A percentile compares a stretch with the other conserved stretches of the same genome.
phyloP scores from a whole-genome alignment of 2,888 invertebrate genomes.

The Scelioninae gen. 2 region DNA sequence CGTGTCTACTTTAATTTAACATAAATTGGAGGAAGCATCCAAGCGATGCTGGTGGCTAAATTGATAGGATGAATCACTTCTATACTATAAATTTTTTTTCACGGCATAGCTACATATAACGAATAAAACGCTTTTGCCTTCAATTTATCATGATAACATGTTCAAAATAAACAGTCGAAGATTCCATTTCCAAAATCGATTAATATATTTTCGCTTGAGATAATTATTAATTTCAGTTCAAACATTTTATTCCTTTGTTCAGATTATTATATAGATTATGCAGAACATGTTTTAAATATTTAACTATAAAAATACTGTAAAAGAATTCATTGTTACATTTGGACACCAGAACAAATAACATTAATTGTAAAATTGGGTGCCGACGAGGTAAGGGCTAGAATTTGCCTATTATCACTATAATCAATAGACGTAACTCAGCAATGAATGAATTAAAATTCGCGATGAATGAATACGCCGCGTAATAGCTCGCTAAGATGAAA shows the following conservation, averaged over 20 bases:
- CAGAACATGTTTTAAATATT: too few species aligned
- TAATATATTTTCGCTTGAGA: neutral
- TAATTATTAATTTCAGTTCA: too few species aligned
- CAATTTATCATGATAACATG: neutral
- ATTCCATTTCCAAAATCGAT: neutral
- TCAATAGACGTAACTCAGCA: constrained; percentile 7
- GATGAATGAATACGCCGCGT: constrained; percentile 28
- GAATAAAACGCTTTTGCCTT: constrained; percentile 18
- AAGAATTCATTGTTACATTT: too few species aligned
- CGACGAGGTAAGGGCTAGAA: constrained; percentile 31
- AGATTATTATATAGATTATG: too few species aligned
- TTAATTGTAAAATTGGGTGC: constrained; percentile 32
- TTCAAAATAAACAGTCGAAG: constrained; percentile 11
- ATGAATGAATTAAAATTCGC: constrained; percentile 31
- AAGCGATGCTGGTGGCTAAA: constrained; percentile 23
- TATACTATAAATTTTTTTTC: constrained; percentile 22
- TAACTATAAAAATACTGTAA: too few species aligned
- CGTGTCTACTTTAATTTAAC: constrained; percentile 23
- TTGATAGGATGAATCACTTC: constrained; percentile 42
- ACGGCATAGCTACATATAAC: constrained; percentile 20
- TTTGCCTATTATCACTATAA: constrained; percentile 16
- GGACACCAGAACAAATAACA: too few species aligned
- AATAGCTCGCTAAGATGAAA: too few species aligned
- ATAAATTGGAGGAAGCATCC: constrained; percentile 28
- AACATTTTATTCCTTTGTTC: too few species aligned